Evolutionary conservation across 2,113 vertebrate species (phyloP), one percentile per base, ranked within the genome.

Genomic region (Spilogale gracilis): DNA sequence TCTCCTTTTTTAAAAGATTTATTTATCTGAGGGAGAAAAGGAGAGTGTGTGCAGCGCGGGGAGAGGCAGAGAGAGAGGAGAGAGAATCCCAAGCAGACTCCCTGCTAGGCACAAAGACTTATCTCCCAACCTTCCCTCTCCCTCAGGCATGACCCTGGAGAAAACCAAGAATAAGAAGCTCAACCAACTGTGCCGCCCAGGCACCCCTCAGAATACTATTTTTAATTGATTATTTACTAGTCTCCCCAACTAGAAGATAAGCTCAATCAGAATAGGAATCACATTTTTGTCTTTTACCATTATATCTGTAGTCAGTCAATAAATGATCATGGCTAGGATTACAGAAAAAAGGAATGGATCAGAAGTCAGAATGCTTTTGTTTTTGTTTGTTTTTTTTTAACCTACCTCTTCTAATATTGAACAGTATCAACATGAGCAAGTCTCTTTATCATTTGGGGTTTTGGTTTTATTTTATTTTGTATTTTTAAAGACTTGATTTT

Each of bases 251-350:
- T n/a, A 94, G n/a, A 84, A 86, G 67, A 9, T 56, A 91, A 91
- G 63, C 21, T 71, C 65, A 94, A 30, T 69, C 48, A 84, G 58
- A 13, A 38, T 38, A 94, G 38, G 60, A 81, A 65, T 65, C 61
- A 86, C 23, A 50, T 87, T 91, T 83, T 80, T 56, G 30, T 74
- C 45, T 91, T 86, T 91, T 50, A 91, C n/a, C 67, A 87, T 91
- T 74, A 81, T 25, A 91, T 56, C 74, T 86, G 54, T 18, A 69
- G 43, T 78, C 45, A 73, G 32, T 76, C 6, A 69, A 43, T 80
- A 90, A 86, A 91, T 81, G 6, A 81, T 87, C 48, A 65, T 81
- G 65, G 54, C 63, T 63, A 20, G 73, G 65, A 27, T 69, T 89
- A 89, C 10, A 84, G 87, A 80, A 63, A 85, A 89, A 96, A 71